These are phyloP conservation scores for Lepilemur septentrionalis DNA, from an alignment of 2,797 vertebrate species.

Conservation along the genomic window DNA sequence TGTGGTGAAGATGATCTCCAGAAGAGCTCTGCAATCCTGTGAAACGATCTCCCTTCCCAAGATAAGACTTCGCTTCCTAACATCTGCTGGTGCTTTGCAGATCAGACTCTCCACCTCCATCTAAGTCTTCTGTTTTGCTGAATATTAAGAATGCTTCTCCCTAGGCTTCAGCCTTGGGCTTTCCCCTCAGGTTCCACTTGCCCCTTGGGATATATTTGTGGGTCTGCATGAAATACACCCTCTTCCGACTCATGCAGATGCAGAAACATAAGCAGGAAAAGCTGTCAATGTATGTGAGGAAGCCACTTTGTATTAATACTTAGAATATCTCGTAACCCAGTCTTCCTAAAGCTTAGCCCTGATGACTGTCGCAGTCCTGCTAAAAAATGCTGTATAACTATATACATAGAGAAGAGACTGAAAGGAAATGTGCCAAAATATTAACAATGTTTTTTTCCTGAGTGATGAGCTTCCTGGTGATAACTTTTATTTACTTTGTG, in stretches of 20 bases:
- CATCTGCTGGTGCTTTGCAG: neutral
- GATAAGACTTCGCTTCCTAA: neutral
- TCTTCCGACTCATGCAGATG: neutral
- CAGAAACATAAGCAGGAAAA: neutral
- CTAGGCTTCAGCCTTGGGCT: neutral
- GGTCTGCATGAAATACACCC: neutral
- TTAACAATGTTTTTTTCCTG: neutral
- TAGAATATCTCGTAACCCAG: neutral
- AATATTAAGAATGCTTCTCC: neutral
- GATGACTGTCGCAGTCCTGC: neutral
- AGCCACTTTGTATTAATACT: neutral
- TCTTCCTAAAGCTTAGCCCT: neutral
- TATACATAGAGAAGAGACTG: neutral
- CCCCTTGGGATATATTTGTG: neutral
- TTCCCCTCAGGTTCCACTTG: neutral
- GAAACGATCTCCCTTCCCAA: neutral
- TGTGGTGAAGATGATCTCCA: conserved; percentile 15
- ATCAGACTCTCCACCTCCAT: neutral
- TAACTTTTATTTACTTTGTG: neutral
- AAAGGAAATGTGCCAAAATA: neutral
- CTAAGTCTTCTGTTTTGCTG: neutral
- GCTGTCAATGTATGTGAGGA: neutral
- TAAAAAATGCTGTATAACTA: neutral
- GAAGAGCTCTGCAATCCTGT: neutral
- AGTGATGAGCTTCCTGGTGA: neutral